Conservation (phyloP, 2,888 invertebrate species). For the Apodemia hepburni region DNA sequence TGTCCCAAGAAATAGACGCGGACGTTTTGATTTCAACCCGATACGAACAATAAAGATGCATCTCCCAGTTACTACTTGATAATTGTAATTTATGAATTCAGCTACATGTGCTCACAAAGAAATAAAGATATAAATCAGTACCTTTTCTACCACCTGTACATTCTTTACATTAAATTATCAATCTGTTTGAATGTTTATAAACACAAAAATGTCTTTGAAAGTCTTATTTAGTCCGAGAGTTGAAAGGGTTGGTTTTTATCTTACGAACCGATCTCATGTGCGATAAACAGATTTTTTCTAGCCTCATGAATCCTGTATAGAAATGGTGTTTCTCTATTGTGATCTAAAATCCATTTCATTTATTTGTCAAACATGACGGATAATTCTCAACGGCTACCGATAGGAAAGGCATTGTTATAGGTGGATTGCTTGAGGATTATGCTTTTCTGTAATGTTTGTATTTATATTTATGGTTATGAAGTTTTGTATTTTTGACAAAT, state of each 20-base stretch:
- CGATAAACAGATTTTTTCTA: constrained; percentile 70
- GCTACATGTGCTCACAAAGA: background rate
- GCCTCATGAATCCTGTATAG: constrained; percentile 51
- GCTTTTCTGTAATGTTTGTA: constrained; percentile 48
- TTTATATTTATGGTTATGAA: constrained; percentile 71
- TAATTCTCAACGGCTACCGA: constrained; percentile 71
- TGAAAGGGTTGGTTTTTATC: constrained; percentile 25
- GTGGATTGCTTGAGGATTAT: constrained; percentile 62
- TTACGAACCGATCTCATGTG: constrained; percentile 57
- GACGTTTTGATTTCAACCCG: constrained; percentile 1
- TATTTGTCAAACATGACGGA: constrained; percentile 74
- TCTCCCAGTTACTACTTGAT: background rate
- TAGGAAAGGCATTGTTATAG: constrained; percentile 64
- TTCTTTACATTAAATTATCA: constrained; percentile 10
- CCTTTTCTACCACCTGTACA: constrained; percentile 10
- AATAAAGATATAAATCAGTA: constrained; percentile 9
- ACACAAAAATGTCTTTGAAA: constrained; percentile 11
- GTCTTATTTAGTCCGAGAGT: constrained; percentile 17
- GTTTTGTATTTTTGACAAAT: constrained; percentile 73
- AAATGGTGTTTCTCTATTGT: constrained; percentile 60
- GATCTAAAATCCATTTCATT: constrained; percentile 68
- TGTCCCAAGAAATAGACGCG: background rate
- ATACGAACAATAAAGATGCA: background rate
- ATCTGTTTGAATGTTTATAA: constrained; percentile 9
- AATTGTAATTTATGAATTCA: constrained; percentile 11